Base-by-base conservation (phyloP, 2,888 invertebrate species). In the Ptychoptera contaminata region DNA sequence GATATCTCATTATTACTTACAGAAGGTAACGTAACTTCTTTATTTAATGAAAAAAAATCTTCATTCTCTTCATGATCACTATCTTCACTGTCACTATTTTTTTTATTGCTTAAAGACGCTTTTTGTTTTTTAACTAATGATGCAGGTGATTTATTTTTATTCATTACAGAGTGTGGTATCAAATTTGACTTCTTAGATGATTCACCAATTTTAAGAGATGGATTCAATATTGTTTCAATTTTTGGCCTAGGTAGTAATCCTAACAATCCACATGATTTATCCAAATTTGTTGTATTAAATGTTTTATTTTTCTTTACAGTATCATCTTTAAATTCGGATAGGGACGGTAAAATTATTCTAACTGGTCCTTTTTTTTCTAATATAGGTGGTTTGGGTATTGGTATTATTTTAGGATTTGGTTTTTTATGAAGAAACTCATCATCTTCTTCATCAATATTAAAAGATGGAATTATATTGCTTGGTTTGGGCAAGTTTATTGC, bases 221-320 rank as follows among this genome's bases (percentile, higher is more conserved):
- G n/a, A 11, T 9, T 12, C 10, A 55, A 48, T 30, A 48, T 39
- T 44, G 64, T 45, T 23, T 53, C 61, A 55, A 68, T 67, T 62
- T 70, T 77, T 11, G 85, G 84, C 52, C 75, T 72, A 8, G 84
- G 85, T 37, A 86, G 60, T 37, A 84, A 64, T 46, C 76, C 72
- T 39, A 85, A 70, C 9, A 86, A 62, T 8, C 80, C 76, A 16
- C 63, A 62, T 57, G 43, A 36, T 39, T 49, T 49, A 42, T 35
- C 16, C 8, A 12, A 42, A 12, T 34, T 35, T 42, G 16, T 30
- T 31, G 32, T 29, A 5, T 16, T 39, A 16, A 46, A 53, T 14
- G 35, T 46, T 32, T 53, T 58, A 0, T 23, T 45, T 48, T 57
- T 59, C 2, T 48, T 53, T 9, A 58, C 59, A 32, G 52, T 57